Evolutionary conservation across 1,140 invertebrate genomes (phyloP).

Genomic region (Halictus rubicundus): DNA sequence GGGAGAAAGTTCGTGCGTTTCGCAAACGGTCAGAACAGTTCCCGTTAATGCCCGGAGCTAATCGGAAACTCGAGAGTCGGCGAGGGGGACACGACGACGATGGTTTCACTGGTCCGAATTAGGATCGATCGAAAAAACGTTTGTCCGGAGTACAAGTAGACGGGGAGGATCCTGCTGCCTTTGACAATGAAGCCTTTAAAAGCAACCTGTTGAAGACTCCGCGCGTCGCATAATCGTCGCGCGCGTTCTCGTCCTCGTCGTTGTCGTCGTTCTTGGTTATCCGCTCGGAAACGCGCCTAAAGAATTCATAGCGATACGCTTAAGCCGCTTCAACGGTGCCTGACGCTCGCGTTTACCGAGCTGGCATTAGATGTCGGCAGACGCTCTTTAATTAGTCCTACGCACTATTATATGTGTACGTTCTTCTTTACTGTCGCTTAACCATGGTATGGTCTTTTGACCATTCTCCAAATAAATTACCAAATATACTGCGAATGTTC

Average conservation of each 20-base stretch:
- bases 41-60: neutral
- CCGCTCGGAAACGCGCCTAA: constrained; percentile 33
- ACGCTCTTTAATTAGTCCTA: too few relatives aligned
- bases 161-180: constrained; percentile 1
- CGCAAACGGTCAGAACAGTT: neutral
- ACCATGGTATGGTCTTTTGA: too few relatives aligned
- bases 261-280: constrained; percentile 25
- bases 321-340: too few relatives aligned
- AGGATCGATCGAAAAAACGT: constrained; percentile 17
- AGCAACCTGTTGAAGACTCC: constrained; percentile 56
- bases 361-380: too few relatives aligned
- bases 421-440: too few relatives aligned
- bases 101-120: neutral
- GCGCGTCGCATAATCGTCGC: constrained; percentile 36
- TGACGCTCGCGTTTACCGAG: too few relatives aligned
- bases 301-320: constrained; percentile 16
- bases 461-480: too few relatives aligned
- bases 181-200: constrained; percentile 51
- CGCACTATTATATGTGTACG: too few relatives aligned
- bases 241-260: neutral
- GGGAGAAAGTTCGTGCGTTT: constrained; percentile 7
- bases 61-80: neutral
- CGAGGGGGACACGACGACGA: too few relatives aligned
- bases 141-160: too few relatives aligned
- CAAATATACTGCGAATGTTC: too few relatives aligned